These are phyloP conservation scores for Geothlypis trichas DNA, from an alignment of 2,113 vertebrate species.

Conservation along the genomic window DNA sequence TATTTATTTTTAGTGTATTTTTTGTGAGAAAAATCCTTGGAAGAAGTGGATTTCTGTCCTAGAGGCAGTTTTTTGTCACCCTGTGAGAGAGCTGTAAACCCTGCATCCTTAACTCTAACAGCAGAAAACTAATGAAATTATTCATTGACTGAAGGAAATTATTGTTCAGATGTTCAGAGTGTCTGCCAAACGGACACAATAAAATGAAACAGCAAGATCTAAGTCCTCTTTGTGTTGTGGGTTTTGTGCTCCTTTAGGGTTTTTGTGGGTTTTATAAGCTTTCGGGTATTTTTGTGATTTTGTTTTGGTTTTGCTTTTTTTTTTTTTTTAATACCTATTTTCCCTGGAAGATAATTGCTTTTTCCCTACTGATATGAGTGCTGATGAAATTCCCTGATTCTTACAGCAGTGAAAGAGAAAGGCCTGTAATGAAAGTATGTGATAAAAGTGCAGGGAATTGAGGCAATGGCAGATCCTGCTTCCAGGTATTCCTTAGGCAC, in stretches of 20 bases:
- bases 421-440: rapidly evolving
- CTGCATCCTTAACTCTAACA: background rate
- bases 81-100: background rate
- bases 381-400: background rate
- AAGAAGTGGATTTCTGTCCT: background rate
- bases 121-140: background rate
- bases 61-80: background rate
- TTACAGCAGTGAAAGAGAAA: background rate
- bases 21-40: background rate
- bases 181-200: background rate
- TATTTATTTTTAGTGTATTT: background rate
- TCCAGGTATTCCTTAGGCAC: background rate
- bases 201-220: background rate
- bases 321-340: background rate
- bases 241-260: background rate
- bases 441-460: background rate
- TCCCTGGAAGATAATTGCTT: background rate
- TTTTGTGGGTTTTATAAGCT: background rate
- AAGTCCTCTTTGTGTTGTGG: background rate
- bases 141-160: background rate
- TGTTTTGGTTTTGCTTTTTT: background rate
- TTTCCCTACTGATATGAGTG: background rate
- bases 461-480: background rate
- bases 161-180: background rate
- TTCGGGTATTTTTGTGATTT: rapidly evolving